phyloP scores from a whole-genome alignment of 2,888 invertebrate species.

The Idaea straminata region DNA sequence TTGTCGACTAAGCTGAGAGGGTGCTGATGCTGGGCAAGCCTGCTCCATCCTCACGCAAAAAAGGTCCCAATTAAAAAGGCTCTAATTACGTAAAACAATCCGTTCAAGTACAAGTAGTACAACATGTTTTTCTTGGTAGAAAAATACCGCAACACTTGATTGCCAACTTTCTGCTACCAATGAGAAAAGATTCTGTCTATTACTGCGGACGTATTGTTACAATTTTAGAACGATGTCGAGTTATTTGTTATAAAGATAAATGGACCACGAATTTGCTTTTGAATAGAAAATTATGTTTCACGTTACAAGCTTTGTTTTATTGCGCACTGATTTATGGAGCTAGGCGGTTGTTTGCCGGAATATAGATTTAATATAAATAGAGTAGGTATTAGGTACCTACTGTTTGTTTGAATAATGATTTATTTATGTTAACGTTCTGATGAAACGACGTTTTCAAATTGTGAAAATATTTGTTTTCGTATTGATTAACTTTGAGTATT shows the following conservation, averaged over 20 bases:
- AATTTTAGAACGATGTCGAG: slow-evolving; percentile 25
- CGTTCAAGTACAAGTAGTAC: no score
- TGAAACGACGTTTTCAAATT: background rate
- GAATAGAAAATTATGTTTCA: slow-evolving; percentile 20
- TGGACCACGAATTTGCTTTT: slow-evolving; percentile 23
- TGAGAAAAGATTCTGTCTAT: slow-evolving; percentile 20
- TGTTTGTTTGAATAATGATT: background rate
- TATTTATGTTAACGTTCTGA: background rate
- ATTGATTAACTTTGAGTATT: background rate
- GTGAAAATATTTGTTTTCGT: background rate
- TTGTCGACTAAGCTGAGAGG: no score
- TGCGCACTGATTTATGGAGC: slow-evolving; percentile 20
- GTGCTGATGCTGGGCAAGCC: no score
- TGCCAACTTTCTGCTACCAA: slow-evolving; percentile 17
- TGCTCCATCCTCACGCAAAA: no score
- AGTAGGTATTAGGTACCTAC: background rate
- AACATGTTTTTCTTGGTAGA: background rate
- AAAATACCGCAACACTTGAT: slow-evolving; percentile 14
- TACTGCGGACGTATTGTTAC: slow-evolving; percentile 17
- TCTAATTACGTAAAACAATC: no score
- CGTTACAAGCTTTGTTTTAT: slow-evolving; percentile 17
- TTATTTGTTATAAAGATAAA: slow-evolving; percentile 26
- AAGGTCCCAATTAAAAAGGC: no score
- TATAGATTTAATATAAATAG: background rate
- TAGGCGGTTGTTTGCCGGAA: background rate